phyloP scores from a whole-genome alignment of 2,797 vertebrate genomes.

The Rhinichthys osculus region DNA sequence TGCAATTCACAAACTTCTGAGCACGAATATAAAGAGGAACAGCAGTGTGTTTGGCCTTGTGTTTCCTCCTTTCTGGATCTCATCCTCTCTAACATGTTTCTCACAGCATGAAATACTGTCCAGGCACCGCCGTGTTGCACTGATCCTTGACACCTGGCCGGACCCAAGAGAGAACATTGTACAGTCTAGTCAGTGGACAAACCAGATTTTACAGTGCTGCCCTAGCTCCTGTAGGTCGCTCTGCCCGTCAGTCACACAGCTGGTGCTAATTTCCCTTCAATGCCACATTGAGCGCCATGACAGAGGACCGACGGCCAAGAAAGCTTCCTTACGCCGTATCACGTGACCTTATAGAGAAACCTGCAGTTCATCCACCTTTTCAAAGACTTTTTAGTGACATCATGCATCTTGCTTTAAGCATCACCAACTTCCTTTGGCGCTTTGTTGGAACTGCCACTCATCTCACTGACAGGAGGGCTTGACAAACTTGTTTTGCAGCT shows the following conservation, averaged over 20 bases:
- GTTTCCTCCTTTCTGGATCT: conserved; percentile 34
- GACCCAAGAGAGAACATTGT: conserved; percentile 15
- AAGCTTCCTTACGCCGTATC: background rate
- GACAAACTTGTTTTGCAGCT: conserved; percentile 79
- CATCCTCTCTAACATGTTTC: conserved; percentile 21
- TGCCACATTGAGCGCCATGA: conserved; percentile 2
- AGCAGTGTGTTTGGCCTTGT: background rate
- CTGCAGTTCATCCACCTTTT: background rate
- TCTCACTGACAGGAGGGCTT: conserved; percentile 67
- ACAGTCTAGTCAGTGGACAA: conserved; percentile 10
- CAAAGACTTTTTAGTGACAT: background rate
- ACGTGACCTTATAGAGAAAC: background rate
- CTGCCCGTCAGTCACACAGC: conserved; percentile 38
- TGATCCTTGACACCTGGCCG: conserved; percentile 40
- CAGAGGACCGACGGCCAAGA: background rate
- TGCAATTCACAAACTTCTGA: background rate
- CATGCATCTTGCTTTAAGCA: background rate
- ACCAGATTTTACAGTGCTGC: conserved; percentile 19
- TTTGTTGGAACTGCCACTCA: conserved; percentile 33
- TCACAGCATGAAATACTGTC: conserved; percentile 30
- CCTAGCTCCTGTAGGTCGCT: conserved; percentile 37
- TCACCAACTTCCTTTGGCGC: background rate
- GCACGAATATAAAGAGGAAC: background rate
- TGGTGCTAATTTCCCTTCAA: conserved; percentile 40
- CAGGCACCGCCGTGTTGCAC: background rate